Conservation (phyloP, 2,888 invertebrate genomes). For the Punctoribates punctum region DNA sequence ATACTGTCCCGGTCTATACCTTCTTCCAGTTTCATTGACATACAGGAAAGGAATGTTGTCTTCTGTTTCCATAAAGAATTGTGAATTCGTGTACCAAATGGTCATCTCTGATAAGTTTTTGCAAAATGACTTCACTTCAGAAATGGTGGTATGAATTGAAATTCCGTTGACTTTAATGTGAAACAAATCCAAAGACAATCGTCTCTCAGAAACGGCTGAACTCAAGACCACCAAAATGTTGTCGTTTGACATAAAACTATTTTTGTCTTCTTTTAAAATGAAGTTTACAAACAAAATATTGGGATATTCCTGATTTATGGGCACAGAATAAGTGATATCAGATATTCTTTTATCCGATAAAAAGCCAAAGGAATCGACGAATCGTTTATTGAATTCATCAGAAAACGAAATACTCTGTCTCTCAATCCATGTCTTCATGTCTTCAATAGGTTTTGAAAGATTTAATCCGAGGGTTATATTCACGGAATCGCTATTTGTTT, state of each 20-base stretch:
- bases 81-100: slow-evolving; percentile 46
- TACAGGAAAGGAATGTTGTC: slow-evolving; percentile 42
- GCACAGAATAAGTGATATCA: slow-evolving; percentile 35
- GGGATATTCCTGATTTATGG: not conserved
- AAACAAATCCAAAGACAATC: not conserved
- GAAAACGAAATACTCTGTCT: not conserved
- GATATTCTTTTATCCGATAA: slow-evolving; percentile 43
- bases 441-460: not conserved
- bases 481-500: slow-evolving; percentile 24
- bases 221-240: slow-evolving; percentile 3
- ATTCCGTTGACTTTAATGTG: not conserved
- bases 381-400: slow-evolving; percentile 38
- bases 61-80: slow-evolving; percentile 44
- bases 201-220: not conserved
- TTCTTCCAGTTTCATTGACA: slow-evolving; percentile 47
- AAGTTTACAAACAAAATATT: slow-evolving; percentile 3
- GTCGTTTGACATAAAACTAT: slow-evolving; percentile 22
- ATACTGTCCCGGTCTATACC: slow-evolving; percentile 49
- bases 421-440: not conserved
- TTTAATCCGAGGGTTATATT: slow-evolving; percentile 37
- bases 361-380: slow-evolving; percentile 41
- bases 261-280: not conserved
- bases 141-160: slow-evolving; percentile 31
- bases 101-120: slow-evolving; percentile 31
- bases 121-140: slow-evolving; percentile 34